Base-by-base conservation (phyloP, 2,113 vertebrate species). In the Onychorhynchus coronatus region DNA sequence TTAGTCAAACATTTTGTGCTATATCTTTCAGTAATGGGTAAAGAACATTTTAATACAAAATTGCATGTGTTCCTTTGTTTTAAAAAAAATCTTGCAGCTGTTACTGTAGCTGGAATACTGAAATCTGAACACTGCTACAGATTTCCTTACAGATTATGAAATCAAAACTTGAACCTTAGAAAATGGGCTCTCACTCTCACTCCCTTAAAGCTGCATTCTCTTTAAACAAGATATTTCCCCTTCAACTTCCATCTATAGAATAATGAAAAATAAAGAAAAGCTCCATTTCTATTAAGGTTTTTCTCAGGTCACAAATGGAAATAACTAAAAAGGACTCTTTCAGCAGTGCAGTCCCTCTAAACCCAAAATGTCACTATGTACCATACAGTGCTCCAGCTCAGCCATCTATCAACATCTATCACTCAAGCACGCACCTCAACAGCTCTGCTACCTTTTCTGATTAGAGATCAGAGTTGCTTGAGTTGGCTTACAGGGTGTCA, bases 381-480 rank as follows among this genome's bases (percentile, higher is more conserved):
- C 92, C 91, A 76, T 23, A 52, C 21, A 95, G 87, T 18, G 65
- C 89, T 93, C 91, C 91, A 84, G 91, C 91, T 90, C 88, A 97
- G 94, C 94, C 93, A 85, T 93, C 96, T 93, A 96, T 97, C 92
- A 96, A 92, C 97, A 97, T 94, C 97, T 91, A 97, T 98, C 97
- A 98, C 86, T 96, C 97, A 92, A 87, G 93, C 97, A 96, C 30
- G 42, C 21, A 12, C 95, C 94, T 93, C 85, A 89, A 93, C 96
- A 97, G 87, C 95, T 95, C 49, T 80, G 75, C 96, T 97, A 94
- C 95, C 96, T 94, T 98, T 96, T 95, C 97, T 98, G 98, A 98
- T 98, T 97, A 98, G 98, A 98, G 97, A 98, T 97, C 98, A 97
- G 97, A 98, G 97, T 97, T 98, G 96, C 97, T 80, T 77, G 96